These are phyloP conservation scores for Paradoxurus hermaphroditus DNA, from an alignment of 2,113 vertebrate species.

Conservation along the genomic window DNA sequence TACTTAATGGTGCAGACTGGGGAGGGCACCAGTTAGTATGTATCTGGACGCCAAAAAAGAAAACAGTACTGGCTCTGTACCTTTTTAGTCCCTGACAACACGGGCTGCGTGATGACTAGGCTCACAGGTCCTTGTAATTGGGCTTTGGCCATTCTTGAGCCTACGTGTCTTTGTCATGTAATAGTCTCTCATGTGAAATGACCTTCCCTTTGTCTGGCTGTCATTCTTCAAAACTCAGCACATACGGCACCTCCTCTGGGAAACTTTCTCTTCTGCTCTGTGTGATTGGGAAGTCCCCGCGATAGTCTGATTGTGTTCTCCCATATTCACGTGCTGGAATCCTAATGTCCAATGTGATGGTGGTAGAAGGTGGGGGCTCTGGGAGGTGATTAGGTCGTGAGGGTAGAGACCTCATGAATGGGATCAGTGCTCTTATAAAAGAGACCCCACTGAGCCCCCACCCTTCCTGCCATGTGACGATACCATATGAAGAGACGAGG, in stretches of 20 bases:
- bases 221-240: neutral
- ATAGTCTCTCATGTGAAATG: neutral
- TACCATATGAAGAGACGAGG: neutral
- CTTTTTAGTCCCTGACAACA: neutral
- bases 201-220: neutral
- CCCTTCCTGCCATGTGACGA: neutral
- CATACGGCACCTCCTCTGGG: neutral
- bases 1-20: neutral
- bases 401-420: neutral
- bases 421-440: neutral
- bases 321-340: neutral
- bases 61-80: neutral
- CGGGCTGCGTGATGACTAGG: fast-evolving
- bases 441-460: neutral
- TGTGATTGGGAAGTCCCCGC: neutral
- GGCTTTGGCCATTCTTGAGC: neutral
- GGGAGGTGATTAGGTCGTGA: neutral
- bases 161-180: neutral
- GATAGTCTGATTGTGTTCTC: neutral
- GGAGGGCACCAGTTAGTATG: neutral
- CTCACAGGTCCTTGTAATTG: neutral
- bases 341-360: neutral
- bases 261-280: neutral
- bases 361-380: neutral
- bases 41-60: neutral